These are phyloP conservation scores for Maconellicoccus hirsutus DNA, from an alignment of 1,140 invertebrate genomes.

Conservation along the genomic window DNA sequence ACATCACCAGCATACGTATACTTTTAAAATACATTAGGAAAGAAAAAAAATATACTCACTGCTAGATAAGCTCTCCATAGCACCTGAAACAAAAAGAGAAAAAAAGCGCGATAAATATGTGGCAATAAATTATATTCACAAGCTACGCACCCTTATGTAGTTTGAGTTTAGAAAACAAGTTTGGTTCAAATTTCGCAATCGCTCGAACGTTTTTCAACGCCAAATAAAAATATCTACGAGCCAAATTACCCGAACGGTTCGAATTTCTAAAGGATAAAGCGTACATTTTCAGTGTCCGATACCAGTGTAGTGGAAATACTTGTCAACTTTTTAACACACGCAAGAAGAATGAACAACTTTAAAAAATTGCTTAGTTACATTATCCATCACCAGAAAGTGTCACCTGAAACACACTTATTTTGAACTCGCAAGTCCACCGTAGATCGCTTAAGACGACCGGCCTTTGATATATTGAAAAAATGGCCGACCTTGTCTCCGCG, in stretches of 20 bases:
- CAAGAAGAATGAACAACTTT: background rate
- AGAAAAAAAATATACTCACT: slow-evolving; percentile 14
- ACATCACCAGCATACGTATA: too few species aligned
- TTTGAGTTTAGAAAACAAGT: too few species aligned
- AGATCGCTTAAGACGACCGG: slow-evolving; percentile 7
- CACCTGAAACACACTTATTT: background rate
- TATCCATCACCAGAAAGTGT: slow-evolving; percentile 17
- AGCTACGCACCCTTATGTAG: too few species aligned
- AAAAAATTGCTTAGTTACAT: slow-evolving; percentile 19
- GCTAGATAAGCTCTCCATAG: slow-evolving; percentile 22
- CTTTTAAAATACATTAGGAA: background rate
- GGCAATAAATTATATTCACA: too few species aligned
- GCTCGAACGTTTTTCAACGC: too few species aligned
- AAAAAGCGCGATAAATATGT: background rate
- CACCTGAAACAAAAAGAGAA: slow-evolving; percentile 23
- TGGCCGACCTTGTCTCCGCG: slow-evolving; percentile 13
- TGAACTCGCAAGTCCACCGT: background rate
- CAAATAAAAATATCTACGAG: too few species aligned
- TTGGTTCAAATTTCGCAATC: too few species aligned
- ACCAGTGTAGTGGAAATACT: background rate
- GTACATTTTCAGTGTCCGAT: too few species aligned
- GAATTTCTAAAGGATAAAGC: too few species aligned
- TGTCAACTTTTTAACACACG: slow-evolving; percentile 14
- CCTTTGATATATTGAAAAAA: slow-evolving; percentile 20
- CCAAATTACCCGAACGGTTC: too few species aligned